Evolutionary conservation across 2,888 invertebrate species (phyloP), one percentile per base, ranked within the genome.

Genomic region (Drosophila nigricruria): DNA sequence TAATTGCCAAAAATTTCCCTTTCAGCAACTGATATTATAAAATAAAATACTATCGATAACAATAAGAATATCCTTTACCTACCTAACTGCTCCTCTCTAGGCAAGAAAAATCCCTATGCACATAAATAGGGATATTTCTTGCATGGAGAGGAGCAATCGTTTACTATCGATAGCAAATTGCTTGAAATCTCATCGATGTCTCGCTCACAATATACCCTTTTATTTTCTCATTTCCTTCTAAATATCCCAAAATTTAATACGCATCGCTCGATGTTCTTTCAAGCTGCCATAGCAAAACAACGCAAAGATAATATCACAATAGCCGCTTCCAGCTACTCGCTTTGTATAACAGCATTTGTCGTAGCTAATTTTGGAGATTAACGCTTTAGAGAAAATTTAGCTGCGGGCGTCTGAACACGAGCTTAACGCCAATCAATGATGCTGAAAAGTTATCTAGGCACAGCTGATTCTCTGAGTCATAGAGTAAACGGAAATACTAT

Each of bases 291-390:
- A 40, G 36, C 70, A 70, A 75, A 49, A 36, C 50, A 52, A 61
- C 27, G 9, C 6, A 34, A 4, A n/a, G 20, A 34, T 14, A 61
- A 45, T 34, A 42, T 12, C 38, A 42, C 16, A 9, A 61, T 38
- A 34, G 45, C 52, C 47, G 10, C 34, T 27, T 5, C 3, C 3
- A 32, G 53, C 38, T 38, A 40, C 40, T 34, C n/a, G 54, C 50
- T 53, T 38, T 52, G 36, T 60, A 73, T 77, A 77, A 79, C 70
- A 77, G 79, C 70, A 70, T 73, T 77, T 77, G 69, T 66, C 69
- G 69, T 74, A 63, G 79, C 79, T 77, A 79, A 77, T 79, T 77
- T 74, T 25, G 49, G 45, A 52, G 70, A 77, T 77, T 77, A 77
- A 18, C 69, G 65, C 60, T 70, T 54, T 34, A 50, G 59, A 47